Base-by-base conservation (phyloP, 2,113 vertebrate genomes). In the Hemichromis elongatus region DNA sequence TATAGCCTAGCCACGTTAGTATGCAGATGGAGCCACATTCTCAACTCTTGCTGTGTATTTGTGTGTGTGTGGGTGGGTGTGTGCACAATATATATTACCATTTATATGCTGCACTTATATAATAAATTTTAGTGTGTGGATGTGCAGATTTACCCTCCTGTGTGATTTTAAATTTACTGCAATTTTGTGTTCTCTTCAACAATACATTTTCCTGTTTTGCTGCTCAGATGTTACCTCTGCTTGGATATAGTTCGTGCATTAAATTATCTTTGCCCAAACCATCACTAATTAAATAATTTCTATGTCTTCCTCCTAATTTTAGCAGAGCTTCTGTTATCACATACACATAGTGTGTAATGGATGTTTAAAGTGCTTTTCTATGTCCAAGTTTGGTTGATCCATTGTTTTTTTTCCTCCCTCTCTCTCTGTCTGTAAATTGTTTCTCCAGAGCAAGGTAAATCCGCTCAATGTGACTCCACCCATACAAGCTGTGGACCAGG, bases 401-500 rank as follows among this genome's bases (percentile, higher is more conserved):
- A 52, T 75, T 50, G 45, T 30, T 50, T 68, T 1, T 9, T 35
- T 37, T 11, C 9, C 5, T 24, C 3, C 12, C 37, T 52, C 18
- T 19, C 50, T n/a, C n/a, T 24, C 26, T 59, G 2, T 59, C 7
- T 53, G 45, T 26, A 30, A 21, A 59, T 59, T 28, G 3, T 79
- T 59, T 21, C n/a, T 96, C 81, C 92, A 99, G 98, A 96, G 88
- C 90, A 97, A 85, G 77, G 96, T 97, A 89, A 99, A 99, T 89
- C 99, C 99, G 21, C 95, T 99, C 89, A 97, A 97, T 82, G 98
- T 99, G 93, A 97, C 97, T 11, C 98, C 98, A 75, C 93, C 96
- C 5, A 98, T 99, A 85, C 96, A 97, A 94, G 99, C 98, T 73
- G 96, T 98, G 92, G 99, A 99, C 95, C 98, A 99, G 89, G 99